Evolutionary conservation across 2,888 invertebrate genomes (phyloP).

Genomic region (Chironomus riparius): DNA sequence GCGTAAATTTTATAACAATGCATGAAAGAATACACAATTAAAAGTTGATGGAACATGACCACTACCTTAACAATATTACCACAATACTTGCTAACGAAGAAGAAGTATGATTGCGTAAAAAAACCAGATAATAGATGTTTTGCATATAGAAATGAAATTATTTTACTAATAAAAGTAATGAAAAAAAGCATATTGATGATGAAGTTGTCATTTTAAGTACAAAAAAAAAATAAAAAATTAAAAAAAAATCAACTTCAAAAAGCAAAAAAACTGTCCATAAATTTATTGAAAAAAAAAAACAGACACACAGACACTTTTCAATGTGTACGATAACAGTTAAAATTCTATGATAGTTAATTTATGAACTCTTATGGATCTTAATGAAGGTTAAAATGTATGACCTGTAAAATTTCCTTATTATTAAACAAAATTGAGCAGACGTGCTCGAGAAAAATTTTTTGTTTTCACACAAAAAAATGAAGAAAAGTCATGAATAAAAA

Average conservation of each 20-base stretch:
- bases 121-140: too few relatives aligned
- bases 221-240: neutral
- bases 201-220: slow-evolving; percentile 11
- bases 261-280: neutral
- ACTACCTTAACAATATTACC: too few relatives aligned
- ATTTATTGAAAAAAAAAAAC: neutral
- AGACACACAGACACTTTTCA: neutral
- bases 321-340: neutral
- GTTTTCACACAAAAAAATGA: neutral
- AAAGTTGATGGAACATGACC: too few relatives aligned
- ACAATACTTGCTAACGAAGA: too few relatives aligned
- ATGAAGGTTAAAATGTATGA: neutral
- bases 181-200: too few relatives aligned
- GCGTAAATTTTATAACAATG: too few relatives aligned
- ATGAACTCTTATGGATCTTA: neutral
- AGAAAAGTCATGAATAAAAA: neutral
- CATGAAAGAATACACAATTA: too few relatives aligned
- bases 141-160: too few relatives aligned
- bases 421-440: neutral
- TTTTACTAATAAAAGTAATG: too few relatives aligned
- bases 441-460: neutral
- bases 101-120: too few relatives aligned
- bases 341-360: neutral
- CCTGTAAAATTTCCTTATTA: neutral
- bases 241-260: neutral